Evolutionary conservation across 2,888 invertebrate species (phyloP), one percentile per base, ranked within the genome.

Genomic region (Acanthosoma haemorrhoidale): DNA sequence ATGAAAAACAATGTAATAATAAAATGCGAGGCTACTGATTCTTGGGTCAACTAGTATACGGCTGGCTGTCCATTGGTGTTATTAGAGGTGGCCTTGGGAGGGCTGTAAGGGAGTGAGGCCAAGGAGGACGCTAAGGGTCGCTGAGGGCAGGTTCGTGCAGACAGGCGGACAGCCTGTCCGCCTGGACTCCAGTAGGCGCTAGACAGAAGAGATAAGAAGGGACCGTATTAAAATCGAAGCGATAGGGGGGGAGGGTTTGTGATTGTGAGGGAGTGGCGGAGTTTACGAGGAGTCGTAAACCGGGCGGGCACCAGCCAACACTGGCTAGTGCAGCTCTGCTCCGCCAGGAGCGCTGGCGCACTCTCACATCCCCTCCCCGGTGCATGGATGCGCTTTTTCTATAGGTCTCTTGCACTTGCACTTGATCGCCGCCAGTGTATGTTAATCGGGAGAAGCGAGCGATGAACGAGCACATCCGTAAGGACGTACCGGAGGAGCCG

Each of bases 311-410:
- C 16, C 29, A 60, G 32, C 18, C 32, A 16, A n/a, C 18, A 57
- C 67, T 57, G 41, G 15, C 67, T 67, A 57, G 67, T 67, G 41
- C 41, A 6, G 9, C 43, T 3, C 9, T 15, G 32, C 18, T 32
- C 67, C 67, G 67, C 67, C 34, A 8, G 67, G 43, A 32, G 31
- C 43, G 51, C 64, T 16, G 6, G 25, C n/a, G 43, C 32, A 59
- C 34, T 31, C 67, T 61, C 58, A 61, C 34, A 11, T 18, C 58
- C 58, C 63, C 31, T 43, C 61, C 41, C 38, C 31, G 11, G 61
- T 69, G 61, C 63, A 57, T 69, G 34, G 31, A 67, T 67, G 67
- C 67, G 67, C 67, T 67, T 67, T 60, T 67, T 57, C 67, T 41
- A 67, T 67, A 67, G 31, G 31, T 34, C 21, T 16, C 51, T 64